phyloP scores from a whole-genome alignment of 2,888 invertebrate species.

The Hesperia comma region DNA sequence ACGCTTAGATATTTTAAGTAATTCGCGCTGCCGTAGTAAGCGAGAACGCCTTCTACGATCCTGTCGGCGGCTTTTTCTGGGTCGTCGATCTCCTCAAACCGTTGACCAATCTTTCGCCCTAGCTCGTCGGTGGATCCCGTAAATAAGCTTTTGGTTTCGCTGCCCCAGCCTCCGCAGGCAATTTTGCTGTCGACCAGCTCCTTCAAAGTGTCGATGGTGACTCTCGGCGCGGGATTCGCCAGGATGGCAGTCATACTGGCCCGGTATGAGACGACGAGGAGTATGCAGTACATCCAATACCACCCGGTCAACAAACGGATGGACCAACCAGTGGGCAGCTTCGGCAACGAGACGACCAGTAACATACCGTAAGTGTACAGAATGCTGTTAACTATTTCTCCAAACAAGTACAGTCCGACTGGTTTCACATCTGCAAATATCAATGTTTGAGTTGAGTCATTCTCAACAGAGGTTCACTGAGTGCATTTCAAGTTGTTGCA shows the following conservation, averaged over 20 bases:
- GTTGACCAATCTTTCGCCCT: conserved; percentile 86
- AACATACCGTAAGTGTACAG: conserved; percentile 93
- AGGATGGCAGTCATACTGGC: conserved; percentile 94
- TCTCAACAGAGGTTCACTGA: background rate
- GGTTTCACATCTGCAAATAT: conserved; percentile 68
- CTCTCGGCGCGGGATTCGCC: conserved; percentile 90
- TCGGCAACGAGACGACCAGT: conserved; percentile 90
- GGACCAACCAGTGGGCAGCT: conserved; percentile 91
- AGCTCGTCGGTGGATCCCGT: conserved; percentile 86
- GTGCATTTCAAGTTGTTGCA: background rate
- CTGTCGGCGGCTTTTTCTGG: conserved; percentile 86
- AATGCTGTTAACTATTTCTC: conserved; percentile 88
- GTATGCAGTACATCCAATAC: conserved; percentile 93
- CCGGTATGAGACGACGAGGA: conserved; percentile 90
- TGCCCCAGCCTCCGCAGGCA: conserved; percentile 88
- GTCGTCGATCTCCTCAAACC: conserved; percentile 86
- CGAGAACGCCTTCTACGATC: conserved; percentile 88
- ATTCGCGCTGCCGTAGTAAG: conserved; percentile 91
- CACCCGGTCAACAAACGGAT: conserved; percentile 92
- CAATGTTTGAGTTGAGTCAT: conserved; percentile 10
- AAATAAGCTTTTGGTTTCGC: conserved; percentile 88
- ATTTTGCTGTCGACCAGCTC: conserved; percentile 87
- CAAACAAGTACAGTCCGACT: conserved; percentile 87
- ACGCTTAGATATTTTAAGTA: conserved; percentile 87
- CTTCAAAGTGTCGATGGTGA: conserved; percentile 90